phyloP scores from a whole-genome alignment of 2,888 invertebrate species.

The Deilephila elpenor region DNA sequence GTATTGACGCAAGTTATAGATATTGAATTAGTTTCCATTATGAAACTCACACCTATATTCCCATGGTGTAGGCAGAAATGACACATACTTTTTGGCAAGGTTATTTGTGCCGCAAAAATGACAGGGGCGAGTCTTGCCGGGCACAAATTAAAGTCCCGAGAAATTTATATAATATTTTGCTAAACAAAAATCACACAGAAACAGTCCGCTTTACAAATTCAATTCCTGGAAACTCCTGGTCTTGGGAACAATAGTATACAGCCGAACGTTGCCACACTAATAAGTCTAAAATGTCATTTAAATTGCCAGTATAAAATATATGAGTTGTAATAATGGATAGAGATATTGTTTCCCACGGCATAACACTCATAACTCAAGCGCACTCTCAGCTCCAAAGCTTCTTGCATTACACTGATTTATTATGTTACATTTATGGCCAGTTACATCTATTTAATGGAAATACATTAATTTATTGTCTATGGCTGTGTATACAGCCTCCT shows the following conservation, averaged over 20 bases:
- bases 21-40: no score
- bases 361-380: constrained; percentile 12
- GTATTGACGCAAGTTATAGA: no score
- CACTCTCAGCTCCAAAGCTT: constrained; percentile 2
- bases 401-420: constrained; percentile 24
- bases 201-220: no score
- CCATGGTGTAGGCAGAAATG: no score
- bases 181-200: no score
- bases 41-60: no score
- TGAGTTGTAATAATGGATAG: background rate
- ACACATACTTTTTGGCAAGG: no score
- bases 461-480: background rate
- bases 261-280: background rate
- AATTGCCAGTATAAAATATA: constrained; percentile 10
- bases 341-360: constrained; percentile 17
- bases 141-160: no score
- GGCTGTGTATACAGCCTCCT: background rate
- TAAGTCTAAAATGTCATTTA: background rate
- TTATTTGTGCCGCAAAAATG: no score
- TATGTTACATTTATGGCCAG: constrained; percentile 17
- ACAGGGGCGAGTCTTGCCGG: no score
- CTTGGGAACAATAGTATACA: background rate
- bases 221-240: no score
- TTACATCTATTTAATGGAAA: constrained; percentile 5
- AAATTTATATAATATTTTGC: no score